Evolutionary conservation across 2,888 invertebrate species (phyloP).

Genomic region (Galeruca laticollis): DNA sequence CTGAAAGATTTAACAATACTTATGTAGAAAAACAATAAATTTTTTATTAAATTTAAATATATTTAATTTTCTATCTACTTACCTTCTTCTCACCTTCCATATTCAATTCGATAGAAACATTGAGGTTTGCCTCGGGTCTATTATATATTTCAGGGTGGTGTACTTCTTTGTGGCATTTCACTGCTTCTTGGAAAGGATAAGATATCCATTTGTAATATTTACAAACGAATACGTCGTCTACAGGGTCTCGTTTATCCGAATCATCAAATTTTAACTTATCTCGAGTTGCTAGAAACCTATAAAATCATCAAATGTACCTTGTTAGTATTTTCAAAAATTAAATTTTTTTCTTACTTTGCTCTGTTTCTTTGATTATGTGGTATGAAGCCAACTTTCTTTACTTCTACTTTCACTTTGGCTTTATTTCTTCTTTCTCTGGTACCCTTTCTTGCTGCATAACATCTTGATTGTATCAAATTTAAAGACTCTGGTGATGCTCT

Average conservation of each 20-base stretch:
- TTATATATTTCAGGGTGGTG: conserved; percentile 88
- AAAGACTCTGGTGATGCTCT: conserved; percentile 33
- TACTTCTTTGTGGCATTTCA: conserved; percentile 82
- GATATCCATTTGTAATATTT: conserved; percentile 72
- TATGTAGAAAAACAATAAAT: conserved; percentile 2
- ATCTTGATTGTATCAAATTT: conserved; percentile 51
- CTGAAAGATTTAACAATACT: conserved; percentile 60
- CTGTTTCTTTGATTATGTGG: conserved; percentile 77
- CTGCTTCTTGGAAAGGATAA: conserved; percentile 81
- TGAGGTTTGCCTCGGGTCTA: conserved; percentile 77
- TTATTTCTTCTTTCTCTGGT: conserved; percentile 82
- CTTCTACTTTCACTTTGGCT: conserved; percentile 80
- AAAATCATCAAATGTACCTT: conserved; percentile 29
- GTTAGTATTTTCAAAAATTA: background rate
- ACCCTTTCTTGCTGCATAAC: conserved; percentile 85
- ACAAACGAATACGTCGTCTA: conserved; percentile 75
- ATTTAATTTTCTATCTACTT: conserved; percentile 33
- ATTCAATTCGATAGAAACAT: conserved; percentile 81
- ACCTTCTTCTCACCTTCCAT: conserved; percentile 81
- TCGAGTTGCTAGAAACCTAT: conserved; percentile 65
- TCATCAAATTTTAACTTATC: conserved; percentile 73
- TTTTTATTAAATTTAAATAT: too few relatives aligned
- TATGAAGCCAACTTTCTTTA: conserved; percentile 80
- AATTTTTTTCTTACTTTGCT: conserved; percentile 65
- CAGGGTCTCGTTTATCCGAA: conserved; percentile 68